phyloP scores from a whole-genome alignment of 2,888 invertebrate species.

The Himalopsyche tibetana region DNA sequence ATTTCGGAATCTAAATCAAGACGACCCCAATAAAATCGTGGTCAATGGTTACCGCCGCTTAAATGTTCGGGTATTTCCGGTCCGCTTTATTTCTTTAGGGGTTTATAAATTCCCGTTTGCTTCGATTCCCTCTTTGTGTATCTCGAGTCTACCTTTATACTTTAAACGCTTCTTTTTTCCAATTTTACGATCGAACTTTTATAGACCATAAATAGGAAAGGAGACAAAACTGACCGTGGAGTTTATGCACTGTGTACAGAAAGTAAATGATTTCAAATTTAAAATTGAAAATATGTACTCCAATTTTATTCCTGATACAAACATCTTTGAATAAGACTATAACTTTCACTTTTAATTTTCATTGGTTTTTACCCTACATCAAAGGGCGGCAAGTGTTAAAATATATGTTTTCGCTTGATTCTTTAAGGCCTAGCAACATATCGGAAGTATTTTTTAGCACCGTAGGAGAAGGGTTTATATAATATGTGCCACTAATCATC shows the following conservation, averaged over 20 bases:
- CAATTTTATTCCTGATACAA: no score
- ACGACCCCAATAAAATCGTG: not conserved
- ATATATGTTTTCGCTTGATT: no score
- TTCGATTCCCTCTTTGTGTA: conserved; percentile 26
- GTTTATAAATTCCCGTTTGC: conserved; percentile 32
- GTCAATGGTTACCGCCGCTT: not conserved
- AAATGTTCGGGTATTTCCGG: not conserved
- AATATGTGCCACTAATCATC: no score
- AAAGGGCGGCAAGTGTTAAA: no score
- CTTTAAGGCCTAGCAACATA: no score
- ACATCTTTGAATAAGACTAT: no score
- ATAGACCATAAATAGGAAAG: conserved; percentile 35
- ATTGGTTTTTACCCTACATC: no score
- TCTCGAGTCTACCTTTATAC: conserved; percentile 16
- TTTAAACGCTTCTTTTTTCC: conserved; percentile 39
- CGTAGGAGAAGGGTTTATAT: no score
- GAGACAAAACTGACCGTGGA: conserved; percentile 34
- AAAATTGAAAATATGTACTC: no score
- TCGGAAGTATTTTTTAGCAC: no score
- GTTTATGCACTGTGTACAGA: not conserved
- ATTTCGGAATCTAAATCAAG: not conserved
- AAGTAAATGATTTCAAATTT: not conserved
- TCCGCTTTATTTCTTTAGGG: conserved; percentile 7
- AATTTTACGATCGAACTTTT: conserved; percentile 42
- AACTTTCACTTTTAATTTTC: no score